Evolutionary conservation across 2,113 vertebrate species (phyloP).

Genomic region (Ailurus styani): DNA sequence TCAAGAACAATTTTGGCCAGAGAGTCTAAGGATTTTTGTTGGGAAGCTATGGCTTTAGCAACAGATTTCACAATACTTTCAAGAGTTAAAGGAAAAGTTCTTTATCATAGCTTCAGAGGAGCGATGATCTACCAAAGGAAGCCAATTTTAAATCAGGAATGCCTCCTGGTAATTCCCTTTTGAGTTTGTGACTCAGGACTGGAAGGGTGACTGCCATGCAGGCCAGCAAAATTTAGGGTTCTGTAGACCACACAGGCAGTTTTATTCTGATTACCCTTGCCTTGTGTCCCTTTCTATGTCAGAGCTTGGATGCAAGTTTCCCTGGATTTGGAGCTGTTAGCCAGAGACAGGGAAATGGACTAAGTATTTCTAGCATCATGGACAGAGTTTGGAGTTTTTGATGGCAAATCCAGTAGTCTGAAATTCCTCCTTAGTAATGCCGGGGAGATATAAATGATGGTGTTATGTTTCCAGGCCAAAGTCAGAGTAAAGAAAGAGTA

Average conservation of each 20-base stretch:
- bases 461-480: background rate
- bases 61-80: background rate
- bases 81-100: background rate
- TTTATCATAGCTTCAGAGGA: background rate
- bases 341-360: background rate
- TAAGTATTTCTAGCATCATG: background rate
- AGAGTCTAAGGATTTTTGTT: background rate
- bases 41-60: background rate
- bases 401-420: background rate
- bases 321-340: background rate
- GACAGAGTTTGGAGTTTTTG: background rate
- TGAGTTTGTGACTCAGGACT: background rate
- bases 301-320: background rate
- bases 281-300: background rate
- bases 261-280: background rate
- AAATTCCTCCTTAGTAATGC: background rate
- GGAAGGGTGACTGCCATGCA: background rate
- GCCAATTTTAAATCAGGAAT: background rate
- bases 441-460: background rate
- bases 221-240: background rate
- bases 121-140: background rate
- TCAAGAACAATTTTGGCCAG: background rate
- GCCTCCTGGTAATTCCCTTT: background rate
- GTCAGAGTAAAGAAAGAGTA: too few species aligned
- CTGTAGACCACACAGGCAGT: background rate